Evolutionary conservation across 2,888 invertebrate genomes (phyloP).

Genomic region (Melanchra persicariae): DNA sequence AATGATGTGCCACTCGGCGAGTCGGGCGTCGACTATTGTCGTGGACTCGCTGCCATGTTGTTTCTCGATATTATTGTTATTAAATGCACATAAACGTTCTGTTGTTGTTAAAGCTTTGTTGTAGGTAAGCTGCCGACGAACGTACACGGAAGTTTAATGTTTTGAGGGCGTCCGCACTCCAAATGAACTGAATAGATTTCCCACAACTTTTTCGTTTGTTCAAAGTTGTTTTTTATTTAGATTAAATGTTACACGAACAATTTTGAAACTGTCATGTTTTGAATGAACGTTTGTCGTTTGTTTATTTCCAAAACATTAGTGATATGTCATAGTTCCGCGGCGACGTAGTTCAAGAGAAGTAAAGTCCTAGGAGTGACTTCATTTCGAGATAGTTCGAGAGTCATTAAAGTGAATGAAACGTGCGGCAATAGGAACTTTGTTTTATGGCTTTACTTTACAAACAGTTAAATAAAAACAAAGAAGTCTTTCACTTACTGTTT

Average conservation of each 20-base stretch:
- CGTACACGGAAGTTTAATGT: constrained; percentile 52
- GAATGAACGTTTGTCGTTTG: constrained; percentile 12
- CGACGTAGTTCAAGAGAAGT: constrained; percentile 63
- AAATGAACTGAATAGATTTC: constrained; percentile 59
- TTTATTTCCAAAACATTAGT: constrained; percentile 3
- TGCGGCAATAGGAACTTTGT: constrained; percentile 87
- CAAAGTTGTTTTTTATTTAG: constrained; percentile 50
- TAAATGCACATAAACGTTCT: constrained; percentile 81
- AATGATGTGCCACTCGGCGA: constrained; percentile 88
- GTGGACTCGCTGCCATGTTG: constrained; percentile 76
- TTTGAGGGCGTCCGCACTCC: constrained; percentile 49
- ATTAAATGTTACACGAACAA: constrained; percentile 34
- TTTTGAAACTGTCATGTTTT: constrained; percentile 9
- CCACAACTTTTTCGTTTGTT: constrained; percentile 50
- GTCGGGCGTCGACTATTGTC: constrained; percentile 80
- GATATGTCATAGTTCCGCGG: constrained; percentile 31
- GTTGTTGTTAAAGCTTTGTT: constrained; percentile 68
- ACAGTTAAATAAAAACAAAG: constrained; percentile 87
- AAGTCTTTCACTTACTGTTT: constrained; percentile 93
- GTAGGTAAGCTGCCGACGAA: constrained; percentile 52
- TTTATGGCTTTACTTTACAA: constrained; percentile 86
- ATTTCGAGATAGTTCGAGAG: constrained; percentile 85
- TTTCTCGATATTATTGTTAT: constrained; percentile 85
- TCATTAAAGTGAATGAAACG: constrained; percentile 89
- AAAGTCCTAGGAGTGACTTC: constrained; percentile 77